phyloP scores from a whole-genome alignment of 2,113 vertebrate species.

The Lampris incognitus region DNA sequence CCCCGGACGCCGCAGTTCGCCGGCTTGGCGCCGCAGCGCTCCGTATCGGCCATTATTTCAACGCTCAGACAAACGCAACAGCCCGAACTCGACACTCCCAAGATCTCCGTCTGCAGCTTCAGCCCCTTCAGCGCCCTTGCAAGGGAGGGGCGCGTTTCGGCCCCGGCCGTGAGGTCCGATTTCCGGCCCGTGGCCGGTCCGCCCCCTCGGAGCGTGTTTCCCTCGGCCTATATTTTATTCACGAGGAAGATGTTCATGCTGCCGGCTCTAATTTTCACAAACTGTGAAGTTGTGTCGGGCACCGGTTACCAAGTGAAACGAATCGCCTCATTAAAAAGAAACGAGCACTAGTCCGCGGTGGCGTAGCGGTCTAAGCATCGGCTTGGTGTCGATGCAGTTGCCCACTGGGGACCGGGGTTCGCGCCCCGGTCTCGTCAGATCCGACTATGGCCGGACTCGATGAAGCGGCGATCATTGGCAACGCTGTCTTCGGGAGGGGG shows the following conservation, averaged over 20 bases:
- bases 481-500: no score
- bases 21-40: not conserved
- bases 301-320: constrained; percentile 77
- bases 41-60: not conserved
- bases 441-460: no score
- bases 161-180: constrained; percentile 27
- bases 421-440: no score
- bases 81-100: constrained; percentile 6
- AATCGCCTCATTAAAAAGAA: constrained; percentile 81
- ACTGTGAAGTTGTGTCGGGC: constrained; percentile 63
- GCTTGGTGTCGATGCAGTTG: no score
- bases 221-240: constrained; percentile 65
- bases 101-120: constrained; percentile 14
- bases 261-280: constrained; percentile 73
- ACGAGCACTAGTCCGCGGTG: constrained; percentile 48
- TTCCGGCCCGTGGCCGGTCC: constrained; percentile 28
- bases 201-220: constrained; percentile 38
- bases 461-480: no score
- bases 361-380: no score
- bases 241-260: constrained; percentile 64
- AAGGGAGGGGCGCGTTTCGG: constrained; percentile 14
- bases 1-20: not conserved
- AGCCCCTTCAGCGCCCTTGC: constrained; percentile 5
- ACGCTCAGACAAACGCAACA: constrained; percentile 19
- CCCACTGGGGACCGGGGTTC: no score